These are phyloP conservation scores for Sweltsa coloradensis DNA, from an alignment of 1,140 invertebrate species.

Conservation along the genomic window DNA sequence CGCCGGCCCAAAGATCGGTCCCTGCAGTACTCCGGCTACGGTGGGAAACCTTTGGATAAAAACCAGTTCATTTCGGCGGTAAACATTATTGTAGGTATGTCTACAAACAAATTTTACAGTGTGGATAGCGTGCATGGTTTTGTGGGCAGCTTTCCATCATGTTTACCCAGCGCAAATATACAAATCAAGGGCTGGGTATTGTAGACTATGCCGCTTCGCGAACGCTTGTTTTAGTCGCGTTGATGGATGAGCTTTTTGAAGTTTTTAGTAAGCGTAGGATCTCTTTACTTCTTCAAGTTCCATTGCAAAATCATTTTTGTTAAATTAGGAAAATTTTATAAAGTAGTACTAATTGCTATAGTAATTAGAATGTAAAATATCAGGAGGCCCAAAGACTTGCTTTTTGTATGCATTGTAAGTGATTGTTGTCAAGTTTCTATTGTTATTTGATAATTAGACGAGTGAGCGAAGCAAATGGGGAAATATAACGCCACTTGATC, in stretches of 20 bases:
- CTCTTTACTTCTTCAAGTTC: background rate
- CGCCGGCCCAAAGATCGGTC: background rate
- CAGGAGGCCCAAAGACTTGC: too few relatives aligned
- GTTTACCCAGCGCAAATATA: background rate
- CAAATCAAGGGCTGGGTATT: background rate
- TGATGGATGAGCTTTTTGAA: background rate
- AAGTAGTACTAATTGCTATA: too few relatives aligned
- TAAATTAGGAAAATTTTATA: too few relatives aligned
- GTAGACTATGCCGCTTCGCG: background rate
- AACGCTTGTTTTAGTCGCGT: background rate
- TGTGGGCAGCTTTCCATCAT: too few relatives aligned
- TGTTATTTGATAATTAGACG: too few relatives aligned
- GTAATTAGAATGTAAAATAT: too few relatives aligned
- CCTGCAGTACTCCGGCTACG: background rate
- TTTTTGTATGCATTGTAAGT: too few relatives aligned
- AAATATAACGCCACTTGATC: too few relatives aligned
- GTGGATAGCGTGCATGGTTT: too few relatives aligned
- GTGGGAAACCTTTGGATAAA: background rate
- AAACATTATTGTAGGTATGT: background rate
- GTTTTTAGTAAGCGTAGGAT: background rate
- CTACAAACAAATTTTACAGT: background rate
- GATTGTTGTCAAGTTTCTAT: too few relatives aligned
- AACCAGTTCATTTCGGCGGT: background rate
- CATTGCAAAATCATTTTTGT: too few relatives aligned
- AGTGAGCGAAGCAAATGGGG: too few relatives aligned